Conservation (phyloP, 2,888 invertebrate species). For the Octonoba sinensis region DNA sequence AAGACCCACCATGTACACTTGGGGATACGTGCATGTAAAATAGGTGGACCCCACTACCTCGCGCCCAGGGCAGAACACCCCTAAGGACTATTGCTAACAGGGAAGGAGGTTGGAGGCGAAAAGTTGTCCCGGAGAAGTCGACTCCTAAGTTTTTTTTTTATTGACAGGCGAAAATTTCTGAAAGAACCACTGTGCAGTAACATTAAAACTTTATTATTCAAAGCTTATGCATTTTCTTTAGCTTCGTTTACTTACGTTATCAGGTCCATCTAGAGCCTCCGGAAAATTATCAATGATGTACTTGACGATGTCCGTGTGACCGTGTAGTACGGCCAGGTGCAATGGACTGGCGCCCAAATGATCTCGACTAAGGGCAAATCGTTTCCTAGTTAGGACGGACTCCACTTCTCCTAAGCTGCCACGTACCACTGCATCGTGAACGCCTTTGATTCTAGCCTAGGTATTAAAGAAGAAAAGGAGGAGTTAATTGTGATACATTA, state of each 20-base stretch:
- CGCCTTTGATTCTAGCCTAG: conserved; percentile 84
- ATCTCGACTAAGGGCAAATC: conserved; percentile 78
- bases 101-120: no score
- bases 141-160: no score
- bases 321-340: conserved; percentile 90
- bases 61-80: no score
- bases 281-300: conserved; percentile 85
- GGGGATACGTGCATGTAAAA: no score
- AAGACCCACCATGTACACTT: no score
- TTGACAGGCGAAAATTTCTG: no score
- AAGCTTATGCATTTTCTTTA: no score
- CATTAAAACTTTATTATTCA: no score
- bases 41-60: no score
- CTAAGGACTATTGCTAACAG: no score
- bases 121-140: no score
- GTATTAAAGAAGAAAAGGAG: conserved; percentile 66
- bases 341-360: conserved; percentile 85
- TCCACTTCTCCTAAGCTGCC: conserved; percentile 76
- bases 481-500: neutral
- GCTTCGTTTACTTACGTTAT: conserved; percentile 68
- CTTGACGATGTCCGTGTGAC: conserved; percentile 80
- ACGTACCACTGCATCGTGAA: conserved; percentile 83
- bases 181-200: no score
- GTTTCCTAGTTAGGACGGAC: conserved; percentile 75
- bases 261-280: conserved; percentile 81